Conservation (phyloP, 2,113 vertebrate genomes). For the Orthonyx spaldingii region DNA sequence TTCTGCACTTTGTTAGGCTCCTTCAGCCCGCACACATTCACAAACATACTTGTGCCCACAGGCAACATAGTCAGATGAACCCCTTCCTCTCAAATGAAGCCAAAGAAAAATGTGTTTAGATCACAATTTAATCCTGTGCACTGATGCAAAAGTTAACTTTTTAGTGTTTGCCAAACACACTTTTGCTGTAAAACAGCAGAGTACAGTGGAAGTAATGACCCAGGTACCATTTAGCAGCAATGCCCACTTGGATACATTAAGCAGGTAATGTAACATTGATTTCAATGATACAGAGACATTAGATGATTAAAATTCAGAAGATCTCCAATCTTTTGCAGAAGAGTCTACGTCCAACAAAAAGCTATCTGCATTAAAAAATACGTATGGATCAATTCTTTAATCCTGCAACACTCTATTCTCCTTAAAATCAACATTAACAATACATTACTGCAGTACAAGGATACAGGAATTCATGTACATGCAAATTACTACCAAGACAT, state of each 20-base stretch:
- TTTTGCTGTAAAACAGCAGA: neutral
- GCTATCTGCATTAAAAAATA: neutral
- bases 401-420: neutral
- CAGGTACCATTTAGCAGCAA: neutral
- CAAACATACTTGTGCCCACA: neutral
- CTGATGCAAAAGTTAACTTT: neutral
- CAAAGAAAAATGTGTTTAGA: neutral
- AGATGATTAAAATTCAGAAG: neutral
- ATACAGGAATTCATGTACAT: neutral
- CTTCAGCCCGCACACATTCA: neutral
- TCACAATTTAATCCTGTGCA: neutral
- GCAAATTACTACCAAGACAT: neutral
- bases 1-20: neutral
- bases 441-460: neutral
- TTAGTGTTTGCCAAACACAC: neutral
- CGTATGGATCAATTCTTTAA: neutral
- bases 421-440: neutral
- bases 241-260: neutral
- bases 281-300: neutral
- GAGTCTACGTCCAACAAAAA: neutral
- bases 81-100: neutral
- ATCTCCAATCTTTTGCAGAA: neutral
- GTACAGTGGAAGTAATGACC: neutral
- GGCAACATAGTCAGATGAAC: neutral
- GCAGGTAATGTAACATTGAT: neutral